Base-by-base conservation (phyloP, 2,113 vertebrate genomes). In the Camelus bactrianus region DNA sequence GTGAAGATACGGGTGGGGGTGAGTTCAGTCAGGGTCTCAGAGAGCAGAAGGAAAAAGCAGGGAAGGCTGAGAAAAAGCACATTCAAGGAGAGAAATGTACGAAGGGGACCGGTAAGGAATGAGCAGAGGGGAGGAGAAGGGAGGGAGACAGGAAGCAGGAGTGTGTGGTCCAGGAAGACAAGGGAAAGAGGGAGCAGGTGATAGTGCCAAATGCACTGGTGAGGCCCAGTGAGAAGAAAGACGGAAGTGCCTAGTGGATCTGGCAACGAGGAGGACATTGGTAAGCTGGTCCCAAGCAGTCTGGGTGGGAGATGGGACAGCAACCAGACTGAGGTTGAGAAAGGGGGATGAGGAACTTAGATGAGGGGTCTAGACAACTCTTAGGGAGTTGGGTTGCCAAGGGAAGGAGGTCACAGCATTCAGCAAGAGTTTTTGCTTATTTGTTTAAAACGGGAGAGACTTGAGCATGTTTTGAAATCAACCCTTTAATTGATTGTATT, bases 311-410 rank as follows among this genome's bases (percentile, higher is more conserved):
- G 24, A 8, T 20, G 2, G 46, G 60, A 42, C 50, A 48, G 42
- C 67, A 56, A 6, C 54, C 48, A 73, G 19, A 16, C 26, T 10
- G 6, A 84, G 69, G 38, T 1, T 19, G 30, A 79, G 14, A 13
- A 16, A 46, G 4, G 26, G 9, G 28, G 15, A 42, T 30, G 50
- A 32, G 9, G 64, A 72, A 1, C 14, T 38, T 0, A 11, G 12
- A 42, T 8, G 1, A 3, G 6, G 2, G 11, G 10, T 54, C 2
- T 0, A 24, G 54, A 35, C 48, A 52, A 48, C 35, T 58, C 67
- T 22, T 28, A 26, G 38, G 38, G 69, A 85, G 20, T 26, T 17
- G 0, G 3, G 35, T 48, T 54, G 20, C 24, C 38, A 42, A 26
- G 12, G 69, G 19, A 67, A 52, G 10, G 76, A 22, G 4, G 14